Base-by-base conservation (phyloP, 2,113 vertebrate genomes). In the Cyprinodon tularosa region DNA sequence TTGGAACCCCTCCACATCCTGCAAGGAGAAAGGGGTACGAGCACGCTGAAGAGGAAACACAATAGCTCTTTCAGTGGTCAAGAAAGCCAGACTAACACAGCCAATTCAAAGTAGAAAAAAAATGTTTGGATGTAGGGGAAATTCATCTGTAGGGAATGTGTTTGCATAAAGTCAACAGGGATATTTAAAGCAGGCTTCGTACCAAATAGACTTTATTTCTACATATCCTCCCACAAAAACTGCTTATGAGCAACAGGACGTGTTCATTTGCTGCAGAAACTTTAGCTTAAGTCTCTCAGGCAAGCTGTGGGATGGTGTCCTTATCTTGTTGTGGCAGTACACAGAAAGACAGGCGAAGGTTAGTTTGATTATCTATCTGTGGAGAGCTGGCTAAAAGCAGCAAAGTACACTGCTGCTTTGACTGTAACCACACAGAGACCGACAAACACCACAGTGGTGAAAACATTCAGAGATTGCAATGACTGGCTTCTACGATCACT, bases 1-100 rank as follows among this genome's bases (percentile, higher is more conserved):
- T n/a, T 81, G 76, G 84, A 83, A 73, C 81, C 66, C 68, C 20
- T 84, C 76, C 83, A 84, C 81, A 88, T 91, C 88, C 89, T 86
- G 88, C 74, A 80, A 71, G 71, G 77, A 40, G 79, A 89, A 86
- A 86, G 66, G 15, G 69, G 76, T 68, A 63, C 37, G 42, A 72
- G 64, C 77, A 76, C 62, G 72, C 29, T 79, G 47, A 83, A 64
- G 48, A 57, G 50, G n/a, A 78, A 8, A 59, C 15, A 44, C 7
- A 63, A 45, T 42, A 22, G n/a, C n/a, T 45, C 8, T 22, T 57
- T 66, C 15, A 3, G 77, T 60, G 76, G 13, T 47, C 40, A 53
- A 42, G 37, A 0, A 75, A 68, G 53, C 1, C 13, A 57, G n/a
- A 66, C 39, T 12, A 29, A 72, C 40, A 65, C 38, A 76, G 62